Conservation (phyloP, 2,113 vertebrate genomes). For the Oryzias curvinotus region DNA sequence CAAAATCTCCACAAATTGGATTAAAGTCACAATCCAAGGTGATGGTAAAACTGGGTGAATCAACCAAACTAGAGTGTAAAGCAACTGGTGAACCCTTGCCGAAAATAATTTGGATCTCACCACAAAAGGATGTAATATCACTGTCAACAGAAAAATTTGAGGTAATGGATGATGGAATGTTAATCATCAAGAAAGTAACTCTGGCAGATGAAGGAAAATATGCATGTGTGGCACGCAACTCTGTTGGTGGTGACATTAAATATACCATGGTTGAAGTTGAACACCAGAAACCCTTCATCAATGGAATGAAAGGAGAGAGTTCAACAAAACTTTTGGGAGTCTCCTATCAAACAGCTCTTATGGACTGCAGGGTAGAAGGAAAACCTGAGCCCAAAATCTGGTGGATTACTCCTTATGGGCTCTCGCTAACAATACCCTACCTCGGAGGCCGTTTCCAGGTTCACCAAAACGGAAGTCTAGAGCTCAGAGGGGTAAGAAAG, state of each 20-base stretch:
- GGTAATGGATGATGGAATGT: slow-evolving; percentile 60
- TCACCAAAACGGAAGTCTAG: slow-evolving; percentile 77
- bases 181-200: slow-evolving; percentile 70
- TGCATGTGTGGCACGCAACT: slow-evolving; percentile 74
- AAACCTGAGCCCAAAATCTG: slow-evolving; percentile 74
- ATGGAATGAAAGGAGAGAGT: slow-evolving; percentile 60
- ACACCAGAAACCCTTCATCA: slow-evolving; percentile 70
- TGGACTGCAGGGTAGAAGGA: slow-evolving; percentile 75
- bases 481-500: slow-evolving; percentile 78
- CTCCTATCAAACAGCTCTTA: slow-evolving; percentile 74
- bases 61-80: slow-evolving; percentile 68
- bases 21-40: slow-evolving; percentile 60
- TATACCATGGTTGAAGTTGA: slow-evolving; percentile 71
- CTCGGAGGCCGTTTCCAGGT: slow-evolving; percentile 80
- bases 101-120: slow-evolving; percentile 78
- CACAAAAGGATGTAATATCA: slow-evolving; percentile 70
- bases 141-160: slow-evolving; percentile 62
- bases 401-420: slow-evolving; percentile 76
- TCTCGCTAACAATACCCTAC: slow-evolving; percentile 69
- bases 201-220: slow-evolving; percentile 77
- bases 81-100: slow-evolving; percentile 70
- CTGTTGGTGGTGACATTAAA: slow-evolving; percentile 76
- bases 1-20: slow-evolving; percentile 65
- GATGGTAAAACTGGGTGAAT: slow-evolving; percentile 60
- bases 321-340: slow-evolving; percentile 60